Base-by-base conservation (phyloP, 1,140 invertebrate species). In the Oreohelix idahoensis region DNA sequence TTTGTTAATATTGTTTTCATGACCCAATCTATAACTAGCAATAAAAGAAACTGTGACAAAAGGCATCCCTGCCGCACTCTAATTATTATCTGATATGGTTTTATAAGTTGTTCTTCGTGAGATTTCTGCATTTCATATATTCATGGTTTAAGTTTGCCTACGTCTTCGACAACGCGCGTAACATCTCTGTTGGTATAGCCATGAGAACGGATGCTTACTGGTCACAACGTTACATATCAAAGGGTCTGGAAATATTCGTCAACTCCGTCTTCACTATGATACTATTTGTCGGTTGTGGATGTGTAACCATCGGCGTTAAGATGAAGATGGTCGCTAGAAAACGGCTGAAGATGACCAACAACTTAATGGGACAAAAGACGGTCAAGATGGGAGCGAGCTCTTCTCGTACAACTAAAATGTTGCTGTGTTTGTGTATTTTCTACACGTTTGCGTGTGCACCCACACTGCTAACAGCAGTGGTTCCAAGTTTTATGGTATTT, bases 81-180 rank as follows among this genome's bases (percentile, higher is more conserved):
- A n/a, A n/a, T n/a, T n/a, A n/a, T n/a, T n/a, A n/a, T n/a, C n/a
- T n/a, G n/a, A n/a, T n/a, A n/a, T n/a, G n/a, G n/a, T n/a, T n/a
- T n/a, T n/a, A n/a, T n/a, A n/a, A n/a, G n/a, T n/a, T n/a, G n/a
- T n/a, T n/a, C n/a, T n/a, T n/a, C n/a, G n/a, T n/a, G n/a, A n/a
- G n/a, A n/a, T n/a, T 20, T 15, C 32, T 35, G n/a, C n/a, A n/a
- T n/a, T n/a, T n/a, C n/a, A n/a, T n/a, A n/a, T n/a, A n/a, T n/a
- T n/a, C 38, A 36, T 78, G 76, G 76, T 78, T 78, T 58, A n/a
- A 58, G 11, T 58, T 78, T 13, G 29, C 29, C 4, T 78, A 78
- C 38, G 49, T 35, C 5, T 78, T 36, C n/a, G 53, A 63, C 17
- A 26, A 29, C 23, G 13, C n/a, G 8, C 38, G 29, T 0, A 78